phyloP scores from a whole-genome alignment of 2,797 vertebrate species.

The Sphenopsis melanotis region DNA sequence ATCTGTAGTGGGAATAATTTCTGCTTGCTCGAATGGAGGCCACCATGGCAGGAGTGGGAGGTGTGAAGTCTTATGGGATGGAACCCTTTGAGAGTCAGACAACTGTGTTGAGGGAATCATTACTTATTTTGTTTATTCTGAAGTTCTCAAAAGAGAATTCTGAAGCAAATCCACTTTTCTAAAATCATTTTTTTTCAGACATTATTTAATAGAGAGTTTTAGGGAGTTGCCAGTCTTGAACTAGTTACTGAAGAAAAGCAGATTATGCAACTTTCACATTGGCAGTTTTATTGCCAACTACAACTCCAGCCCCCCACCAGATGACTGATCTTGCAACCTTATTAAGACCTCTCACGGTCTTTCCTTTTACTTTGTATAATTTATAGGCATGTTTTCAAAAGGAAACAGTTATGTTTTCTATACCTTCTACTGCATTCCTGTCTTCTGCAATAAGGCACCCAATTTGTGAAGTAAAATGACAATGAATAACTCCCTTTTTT shows the following conservation, averaged over 20 bases:
- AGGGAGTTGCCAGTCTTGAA: conserved; percentile 1
- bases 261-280: not conserved
- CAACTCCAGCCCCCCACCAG: not conserved
- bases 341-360: not conserved
- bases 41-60: fast-evolving
- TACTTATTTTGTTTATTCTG: not conserved
- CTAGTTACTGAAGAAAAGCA: not conserved
- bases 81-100: not conserved
- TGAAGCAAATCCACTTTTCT: not conserved
- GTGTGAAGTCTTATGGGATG: not conserved
- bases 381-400: not conserved
- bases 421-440: not conserved
- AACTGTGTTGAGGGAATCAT: not conserved
- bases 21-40: fast-evolving
- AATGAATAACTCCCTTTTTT: not conserved
- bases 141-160: not conserved
- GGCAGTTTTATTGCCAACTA: not conserved
- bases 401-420: not conserved
- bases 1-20: not conserved
- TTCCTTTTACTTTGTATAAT: not conserved
- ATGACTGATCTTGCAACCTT: not conserved
- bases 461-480: not conserved
- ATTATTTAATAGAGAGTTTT: not conserved
- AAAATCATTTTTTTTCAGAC: not conserved
- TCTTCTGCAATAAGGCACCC: not conserved